Evolutionary conservation across 2,797 vertebrate species (phyloP).

Genomic region (Hyperoplus lanceolatus): DNA sequence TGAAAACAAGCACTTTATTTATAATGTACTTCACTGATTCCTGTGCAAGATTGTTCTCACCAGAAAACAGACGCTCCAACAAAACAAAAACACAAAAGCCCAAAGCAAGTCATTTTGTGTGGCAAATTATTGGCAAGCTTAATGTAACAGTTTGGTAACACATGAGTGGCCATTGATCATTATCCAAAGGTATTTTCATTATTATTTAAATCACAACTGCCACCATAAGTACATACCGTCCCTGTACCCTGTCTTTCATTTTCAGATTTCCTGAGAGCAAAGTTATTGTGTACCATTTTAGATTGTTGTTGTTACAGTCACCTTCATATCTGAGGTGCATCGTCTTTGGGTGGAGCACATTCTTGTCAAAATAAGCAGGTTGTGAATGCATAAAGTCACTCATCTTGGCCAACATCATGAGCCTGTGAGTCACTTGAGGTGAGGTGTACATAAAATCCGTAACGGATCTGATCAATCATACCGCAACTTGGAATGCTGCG

Average conservation of each 20-base stretch:
- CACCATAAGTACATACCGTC: background rate
- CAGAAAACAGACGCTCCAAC: background rate
- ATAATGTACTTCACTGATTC: slow-evolving; percentile 4
- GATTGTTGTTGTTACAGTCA: background rate
- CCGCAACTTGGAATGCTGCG: background rate
- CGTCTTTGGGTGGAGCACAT: slow-evolving; percentile 45
- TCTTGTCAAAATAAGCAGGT: slow-evolving; percentile 36
- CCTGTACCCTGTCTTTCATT: background rate
- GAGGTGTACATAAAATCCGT: background rate
- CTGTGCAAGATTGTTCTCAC: slow-evolving; percentile 6
- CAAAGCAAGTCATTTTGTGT: slow-evolving; percentile 6
- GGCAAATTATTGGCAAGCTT: slow-evolving; percentile 15
- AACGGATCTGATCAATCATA: background rate
- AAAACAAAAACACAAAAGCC: background rate
- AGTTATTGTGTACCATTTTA: background rate
- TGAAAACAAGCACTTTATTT: slow-evolving; percentile 8
- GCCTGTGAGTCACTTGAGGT: slow-evolving; percentile 5
- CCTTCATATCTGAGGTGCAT: slow-evolving; percentile 20
- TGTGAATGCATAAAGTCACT: slow-evolving; percentile 14
- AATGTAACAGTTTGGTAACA: background rate
- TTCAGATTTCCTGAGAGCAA: background rate
- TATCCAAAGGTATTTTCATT: background rate
- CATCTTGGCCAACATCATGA: slow-evolving; percentile 14
- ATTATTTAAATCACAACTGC: background rate
- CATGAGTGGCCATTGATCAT: background rate